Percentiles rank a stretch among this genome's conserved stretches.
phyloP scores from a whole-genome alignment of 2,888 invertebrate genomes.

The Pediacus dermestoides region DNA sequence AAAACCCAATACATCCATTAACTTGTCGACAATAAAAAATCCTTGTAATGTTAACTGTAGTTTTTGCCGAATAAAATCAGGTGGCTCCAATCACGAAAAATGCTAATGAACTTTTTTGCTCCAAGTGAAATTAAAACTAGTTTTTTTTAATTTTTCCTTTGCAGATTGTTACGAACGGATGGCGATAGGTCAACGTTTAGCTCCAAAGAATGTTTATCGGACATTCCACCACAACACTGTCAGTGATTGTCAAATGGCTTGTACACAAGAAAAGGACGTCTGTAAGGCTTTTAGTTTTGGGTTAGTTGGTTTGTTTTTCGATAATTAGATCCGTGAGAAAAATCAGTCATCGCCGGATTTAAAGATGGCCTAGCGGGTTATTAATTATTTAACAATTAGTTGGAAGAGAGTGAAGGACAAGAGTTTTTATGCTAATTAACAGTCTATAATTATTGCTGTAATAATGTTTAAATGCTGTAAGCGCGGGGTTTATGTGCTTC shows the following conservation, averaged over 20 bases:
- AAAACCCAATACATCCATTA: conserved; percentile 5
- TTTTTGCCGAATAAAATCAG: conserved; percentile 22
- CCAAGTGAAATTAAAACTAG: too few relatives aligned
- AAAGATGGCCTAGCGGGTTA: too few relatives aligned
- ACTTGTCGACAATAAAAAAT: conserved; percentile 15
- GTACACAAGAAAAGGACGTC: conserved; percentile 48
- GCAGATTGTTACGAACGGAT: conserved; percentile 56
- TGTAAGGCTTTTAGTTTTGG: conserved; percentile 55
- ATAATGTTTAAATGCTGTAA: too few relatives aligned
- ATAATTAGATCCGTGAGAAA: conserved; percentile 8
- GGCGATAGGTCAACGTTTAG: conserved; percentile 52
- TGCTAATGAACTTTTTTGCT: conserved; percentile 28
- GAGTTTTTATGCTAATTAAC: too few relatives aligned
- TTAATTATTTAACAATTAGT: too few relatives aligned
- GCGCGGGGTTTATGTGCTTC: too few relatives aligned
- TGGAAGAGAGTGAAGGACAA: too few relatives aligned
- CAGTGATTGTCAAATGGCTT: conserved; percentile 51
- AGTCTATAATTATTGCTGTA: too few relatives aligned
- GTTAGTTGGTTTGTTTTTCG: conserved; percentile 40
- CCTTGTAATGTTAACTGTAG: conserved; percentile 29
- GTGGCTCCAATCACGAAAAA: conserved; percentile 27
- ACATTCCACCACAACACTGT: conserved; percentile 45
- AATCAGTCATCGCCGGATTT: background rate
- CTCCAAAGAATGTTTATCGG: conserved; percentile 45
- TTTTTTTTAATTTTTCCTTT: conserved; percentile 24